Base-by-base conservation (phyloP, 2,113 vertebrate genomes). In the Hassar affinis region DNA sequence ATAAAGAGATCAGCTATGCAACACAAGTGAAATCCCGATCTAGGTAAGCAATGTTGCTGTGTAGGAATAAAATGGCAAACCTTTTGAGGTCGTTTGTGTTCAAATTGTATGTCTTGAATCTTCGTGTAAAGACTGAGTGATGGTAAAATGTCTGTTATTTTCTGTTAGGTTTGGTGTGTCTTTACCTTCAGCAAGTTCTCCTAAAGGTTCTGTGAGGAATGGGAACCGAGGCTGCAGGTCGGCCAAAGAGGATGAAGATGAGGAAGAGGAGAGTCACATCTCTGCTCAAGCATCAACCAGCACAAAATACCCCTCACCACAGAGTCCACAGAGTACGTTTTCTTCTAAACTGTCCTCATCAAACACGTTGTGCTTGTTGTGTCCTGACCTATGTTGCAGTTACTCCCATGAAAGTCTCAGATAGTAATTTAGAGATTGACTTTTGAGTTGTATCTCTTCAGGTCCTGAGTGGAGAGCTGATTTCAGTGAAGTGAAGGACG, bases 11-110 rank as follows among this genome's bases (percentile, higher is more conserved):
- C 33, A 96, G 93, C 92, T 96, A 96, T 89, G 91, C 95, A 69
- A 91, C 95, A 78, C 96, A 96, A 90, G 95, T 93, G 33, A 96
- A 95, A 83, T 95, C 96, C 80, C 95, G 98, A 91, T 96, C 96
- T 90, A 94, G 98, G 98, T 98, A 89, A 15, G 18, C 4, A 56
- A 64, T 17, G 30, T 49, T 51, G 11, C 38, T 47, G 22, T 30
- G 4, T 30, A 74, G 45, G 15, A 30, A 74, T 49, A 17, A 51
- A 74, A 51, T 27, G 0, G 14, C 7, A 27, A 27, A 51, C 6
- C 18, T 75, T 51, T 51, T 33, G 4, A 68, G 8, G 5, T 74
- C 27, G 42, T n/a, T 62, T 56, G 30, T 68, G 47, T 33, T 61
- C 47, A 38, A 72, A 2, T 15, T 38, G 35, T 61, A 3, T 12